phyloP scores from a whole-genome alignment of 2,797 vertebrate genomes.

The Gymnodraco acuticeps region DNA sequence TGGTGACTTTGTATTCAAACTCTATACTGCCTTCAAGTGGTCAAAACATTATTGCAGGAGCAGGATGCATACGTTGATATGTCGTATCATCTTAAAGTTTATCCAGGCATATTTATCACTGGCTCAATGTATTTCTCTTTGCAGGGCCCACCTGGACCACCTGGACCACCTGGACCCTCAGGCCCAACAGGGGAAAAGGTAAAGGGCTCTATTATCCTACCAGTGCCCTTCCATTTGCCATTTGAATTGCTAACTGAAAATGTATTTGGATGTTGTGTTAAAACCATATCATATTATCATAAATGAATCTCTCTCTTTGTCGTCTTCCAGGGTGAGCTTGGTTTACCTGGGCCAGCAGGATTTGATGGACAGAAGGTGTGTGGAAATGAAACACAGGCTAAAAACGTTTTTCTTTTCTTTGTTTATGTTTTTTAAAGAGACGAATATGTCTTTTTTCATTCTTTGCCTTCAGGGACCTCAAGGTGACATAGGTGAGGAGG shows the following conservation, averaged over 20 bases:
- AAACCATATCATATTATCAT: not conserved
- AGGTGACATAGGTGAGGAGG: conserved; percentile 88
- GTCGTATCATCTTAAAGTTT: not conserved
- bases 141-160: conserved; percentile 91
- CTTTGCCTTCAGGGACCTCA: conserved; percentile 84
- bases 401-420: not conserved
- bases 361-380: conserved; percentile 90
- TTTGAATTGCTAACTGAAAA: not conserved
- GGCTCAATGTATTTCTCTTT: conserved; percentile 7
- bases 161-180: conserved; percentile 89
- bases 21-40: conserved; percentile 19
- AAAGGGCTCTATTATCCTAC: conserved; percentile 21
- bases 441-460: conserved; percentile 9
- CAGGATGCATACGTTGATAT: not conserved
- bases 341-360: conserved; percentile 90
- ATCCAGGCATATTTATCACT: conserved; percentile 2
- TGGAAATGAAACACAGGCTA: not conserved
- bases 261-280: not conserved
- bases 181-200: conserved; percentile 92
- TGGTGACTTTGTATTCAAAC: not conserved
- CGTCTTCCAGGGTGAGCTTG: conserved; percentile 89
- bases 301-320: conserved; percentile 13
- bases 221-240: not conserved
- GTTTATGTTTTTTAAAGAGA: not conserved
- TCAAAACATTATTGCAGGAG: not conserved